A percentile compares a stretch with the other conserved stretches of the same genome.
Conservation (phyloP, 2,797 vertebrate species). For the Pipistrellus nathusii region DNA sequence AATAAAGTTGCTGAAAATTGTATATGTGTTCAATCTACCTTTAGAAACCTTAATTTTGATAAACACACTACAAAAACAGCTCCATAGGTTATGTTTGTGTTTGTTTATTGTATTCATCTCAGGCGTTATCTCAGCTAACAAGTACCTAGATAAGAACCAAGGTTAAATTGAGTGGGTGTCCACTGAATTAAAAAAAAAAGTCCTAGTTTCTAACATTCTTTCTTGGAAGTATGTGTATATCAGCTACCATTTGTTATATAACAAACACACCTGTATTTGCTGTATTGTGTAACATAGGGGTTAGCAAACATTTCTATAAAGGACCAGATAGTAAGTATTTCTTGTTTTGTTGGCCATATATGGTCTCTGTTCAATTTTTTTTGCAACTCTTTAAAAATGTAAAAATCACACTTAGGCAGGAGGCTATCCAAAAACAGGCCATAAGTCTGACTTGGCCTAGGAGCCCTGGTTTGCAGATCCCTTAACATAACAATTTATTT, state of each 20-base stretch:
- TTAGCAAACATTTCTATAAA: conserved; percentile 45
- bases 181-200: conserved; percentile 35
- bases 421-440: not conserved
- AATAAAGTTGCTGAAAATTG: conserved; percentile 31
- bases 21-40: not conserved
- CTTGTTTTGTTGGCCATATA: not conserved
- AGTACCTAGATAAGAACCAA: not conserved
- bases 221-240: not conserved
- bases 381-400: conserved; percentile 19
- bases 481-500: not conserved
- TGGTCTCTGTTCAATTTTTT: not conserved
- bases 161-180: not conserved
- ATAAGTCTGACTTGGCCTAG: not conserved
- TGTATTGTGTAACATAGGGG: not conserved
- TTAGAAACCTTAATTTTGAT: conserved; percentile 25
- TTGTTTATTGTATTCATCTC: not conserved
- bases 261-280: not conserved
- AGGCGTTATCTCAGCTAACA: not conserved
- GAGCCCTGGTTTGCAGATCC: not conserved
- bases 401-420: conserved; percentile 15
- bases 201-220: conserved; percentile 42
- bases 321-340: not conserved
- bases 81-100: not conserved
- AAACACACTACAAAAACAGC: conserved; percentile 35
- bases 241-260: conserved; percentile 20